Conservation (phyloP, 2,888 invertebrate genomes). For the Byasa hedistus region DNA sequence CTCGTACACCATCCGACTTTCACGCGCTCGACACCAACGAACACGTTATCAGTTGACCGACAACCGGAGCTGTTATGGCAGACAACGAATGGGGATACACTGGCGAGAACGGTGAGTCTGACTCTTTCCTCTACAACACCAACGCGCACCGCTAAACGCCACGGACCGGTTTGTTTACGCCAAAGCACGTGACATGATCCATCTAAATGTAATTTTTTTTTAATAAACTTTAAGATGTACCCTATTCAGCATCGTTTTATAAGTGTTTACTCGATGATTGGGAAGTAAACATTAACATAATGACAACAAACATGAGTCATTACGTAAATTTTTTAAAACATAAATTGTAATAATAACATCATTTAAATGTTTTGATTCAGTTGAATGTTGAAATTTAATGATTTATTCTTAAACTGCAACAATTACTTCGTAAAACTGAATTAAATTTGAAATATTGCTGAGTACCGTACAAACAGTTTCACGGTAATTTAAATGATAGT, state of each 20-base stretch:
- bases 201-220: conserved; percentile 26
- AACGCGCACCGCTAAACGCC: conserved; percentile 40
- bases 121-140: conserved; percentile 36
- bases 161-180: conserved; percentile 76
- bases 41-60: conserved; percentile 36
- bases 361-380: background rate
- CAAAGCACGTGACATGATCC: conserved; percentile 64
- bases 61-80: conserved; percentile 52
- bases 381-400: background rate
- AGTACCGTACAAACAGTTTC: conserved; percentile 20
- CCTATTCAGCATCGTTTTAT: background rate
- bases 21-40: conserved; percentile 50
- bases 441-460: conserved; percentile 7
- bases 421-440: conserved; percentile 11
- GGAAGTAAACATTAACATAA: conserved; percentile 23
- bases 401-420: background rate
- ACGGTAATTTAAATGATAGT: conserved; percentile 21
- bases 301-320: conserved; percentile 21
- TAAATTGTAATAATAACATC: background rate
- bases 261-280: background rate
- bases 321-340: background rate
- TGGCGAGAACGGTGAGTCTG: conserved; percentile 79
- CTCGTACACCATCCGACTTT: conserved; percentile 57
- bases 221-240: conserved; percentile 1
- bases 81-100: conserved; percentile 81